Conservation (phyloP, 2,113 vertebrate species). For the Rousettus leschenaultii region DNA sequence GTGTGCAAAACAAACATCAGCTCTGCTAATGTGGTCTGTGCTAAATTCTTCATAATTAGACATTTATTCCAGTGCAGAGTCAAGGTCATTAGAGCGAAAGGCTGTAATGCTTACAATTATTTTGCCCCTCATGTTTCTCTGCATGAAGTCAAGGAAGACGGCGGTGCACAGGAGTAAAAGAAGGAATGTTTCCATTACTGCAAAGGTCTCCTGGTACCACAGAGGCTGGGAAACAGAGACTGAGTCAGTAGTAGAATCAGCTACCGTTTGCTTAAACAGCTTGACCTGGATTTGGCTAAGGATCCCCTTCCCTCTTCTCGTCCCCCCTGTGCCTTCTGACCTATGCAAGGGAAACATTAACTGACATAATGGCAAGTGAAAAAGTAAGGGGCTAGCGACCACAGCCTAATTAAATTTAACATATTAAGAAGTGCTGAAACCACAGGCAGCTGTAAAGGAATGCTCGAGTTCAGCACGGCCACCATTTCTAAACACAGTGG, state of each 20-base stretch:
- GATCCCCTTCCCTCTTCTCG: background rate
- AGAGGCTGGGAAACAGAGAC: constrained; percentile 54
- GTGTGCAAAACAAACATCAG: constrained; percentile 73
- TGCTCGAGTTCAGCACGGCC: background rate
- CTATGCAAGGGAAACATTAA: constrained; percentile 39
- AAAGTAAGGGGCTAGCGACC: constrained; percentile 52
- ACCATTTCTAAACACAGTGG: background rate
- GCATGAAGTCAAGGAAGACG: constrained; percentile 78
- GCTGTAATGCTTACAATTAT: constrained; percentile 71
- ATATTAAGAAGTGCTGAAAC: constrained; percentile 51
- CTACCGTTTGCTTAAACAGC: constrained; percentile 70
- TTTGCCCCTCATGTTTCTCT: constrained; percentile 65
- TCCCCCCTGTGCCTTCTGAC: constrained; percentile 36
- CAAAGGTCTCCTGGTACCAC: constrained; percentile 66
- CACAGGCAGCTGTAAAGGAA: constrained; percentile 44
- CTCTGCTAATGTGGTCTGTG: constrained; percentile 70
- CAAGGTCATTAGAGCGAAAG: constrained; percentile 74
- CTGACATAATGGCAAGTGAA: constrained; percentile 42
- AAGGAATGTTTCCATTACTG: constrained; percentile 53
- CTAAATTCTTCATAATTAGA: constrained; percentile 75
- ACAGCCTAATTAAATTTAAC: constrained; percentile 48
- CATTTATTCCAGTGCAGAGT: constrained; percentile 63
- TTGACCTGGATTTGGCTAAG: constrained; percentile 56
- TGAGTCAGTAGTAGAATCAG: constrained; percentile 46
- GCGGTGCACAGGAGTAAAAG: constrained; percentile 48